Evolutionary conservation across 1,140 invertebrate genomes (phyloP).

Genomic region (Rhopalosiphum padi): DNA sequence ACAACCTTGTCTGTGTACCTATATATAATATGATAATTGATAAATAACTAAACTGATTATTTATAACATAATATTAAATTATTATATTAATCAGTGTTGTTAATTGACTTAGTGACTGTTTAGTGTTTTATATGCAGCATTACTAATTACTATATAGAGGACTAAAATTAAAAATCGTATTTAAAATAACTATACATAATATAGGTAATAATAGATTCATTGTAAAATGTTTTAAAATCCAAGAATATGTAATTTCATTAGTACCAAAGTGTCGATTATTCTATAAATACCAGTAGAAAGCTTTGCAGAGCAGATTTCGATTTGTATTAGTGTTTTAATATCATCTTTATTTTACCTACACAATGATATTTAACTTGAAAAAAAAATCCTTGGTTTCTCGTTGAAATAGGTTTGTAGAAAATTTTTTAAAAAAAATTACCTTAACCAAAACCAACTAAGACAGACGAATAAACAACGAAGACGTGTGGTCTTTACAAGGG

Average conservation of each 20-base stretch:
- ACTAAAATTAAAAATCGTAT: too few relatives aligned
- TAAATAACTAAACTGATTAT: too few relatives aligned
- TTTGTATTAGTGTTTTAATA: background rate
- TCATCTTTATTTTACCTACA: background rate
- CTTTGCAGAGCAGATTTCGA: background rate
- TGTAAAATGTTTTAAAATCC: too few relatives aligned
- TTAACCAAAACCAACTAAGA: background rate
- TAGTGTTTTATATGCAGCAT: too few relatives aligned
- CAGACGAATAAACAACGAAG: background rate
- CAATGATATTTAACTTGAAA: background rate
- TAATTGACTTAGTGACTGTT: too few relatives aligned
- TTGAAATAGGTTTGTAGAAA: background rate
- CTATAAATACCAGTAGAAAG: background rate
- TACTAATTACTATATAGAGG: too few relatives aligned
- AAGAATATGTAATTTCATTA: background rate
- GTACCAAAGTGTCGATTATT: background rate
- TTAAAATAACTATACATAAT: too few relatives aligned
- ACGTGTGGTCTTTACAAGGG: constrained; percentile 29
- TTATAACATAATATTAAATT: too few relatives aligned
- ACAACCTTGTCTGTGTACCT: too few relatives aligned
- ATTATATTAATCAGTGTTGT: too few relatives aligned
- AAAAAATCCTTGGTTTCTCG: background rate
- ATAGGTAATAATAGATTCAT: too few relatives aligned
- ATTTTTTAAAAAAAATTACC: background rate
- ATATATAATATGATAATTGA: too few relatives aligned